Evolutionary conservation across 2,113 vertebrate genomes (phyloP).

Genomic region (Falco punctatus): DNA sequence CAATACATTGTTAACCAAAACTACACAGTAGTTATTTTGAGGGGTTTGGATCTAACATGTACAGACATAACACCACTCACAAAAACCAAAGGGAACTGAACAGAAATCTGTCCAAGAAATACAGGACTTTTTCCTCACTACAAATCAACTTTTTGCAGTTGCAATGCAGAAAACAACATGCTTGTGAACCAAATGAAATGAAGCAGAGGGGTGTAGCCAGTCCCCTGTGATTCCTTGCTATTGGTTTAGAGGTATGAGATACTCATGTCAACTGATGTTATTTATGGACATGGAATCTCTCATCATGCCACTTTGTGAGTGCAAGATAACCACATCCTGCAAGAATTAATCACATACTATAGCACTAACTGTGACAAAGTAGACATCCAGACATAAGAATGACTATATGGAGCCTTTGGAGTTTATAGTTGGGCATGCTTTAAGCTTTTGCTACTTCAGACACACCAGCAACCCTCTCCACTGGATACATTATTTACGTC

Average conservation of each 20-base stretch:
- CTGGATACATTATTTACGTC: background rate
- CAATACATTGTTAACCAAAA: background rate
- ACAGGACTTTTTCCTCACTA: background rate
- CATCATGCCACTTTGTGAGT: background rate
- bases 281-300: fast-evolving
- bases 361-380: background rate
- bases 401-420: background rate
- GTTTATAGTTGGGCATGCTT: background rate
- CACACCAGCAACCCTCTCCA: background rate
- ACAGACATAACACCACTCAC: background rate
- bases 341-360: background rate
- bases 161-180: background rate
- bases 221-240: background rate
- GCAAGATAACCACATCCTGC: background rate
- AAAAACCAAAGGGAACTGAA: background rate
- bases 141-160: background rate
- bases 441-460: background rate
- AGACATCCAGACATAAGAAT: background rate
- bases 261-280: background rate
- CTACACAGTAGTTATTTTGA: background rate
- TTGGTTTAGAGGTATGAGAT: background rate
- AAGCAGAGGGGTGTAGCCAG: background rate
- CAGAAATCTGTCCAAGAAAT: background rate
- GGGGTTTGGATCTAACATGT: background rate
- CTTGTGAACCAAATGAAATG: background rate